Percentiles rank a stretch among this genome's conserved stretches.
Conservation (phyloP, 2,797 vertebrate genomes). For the Tangara arthus region DNA sequence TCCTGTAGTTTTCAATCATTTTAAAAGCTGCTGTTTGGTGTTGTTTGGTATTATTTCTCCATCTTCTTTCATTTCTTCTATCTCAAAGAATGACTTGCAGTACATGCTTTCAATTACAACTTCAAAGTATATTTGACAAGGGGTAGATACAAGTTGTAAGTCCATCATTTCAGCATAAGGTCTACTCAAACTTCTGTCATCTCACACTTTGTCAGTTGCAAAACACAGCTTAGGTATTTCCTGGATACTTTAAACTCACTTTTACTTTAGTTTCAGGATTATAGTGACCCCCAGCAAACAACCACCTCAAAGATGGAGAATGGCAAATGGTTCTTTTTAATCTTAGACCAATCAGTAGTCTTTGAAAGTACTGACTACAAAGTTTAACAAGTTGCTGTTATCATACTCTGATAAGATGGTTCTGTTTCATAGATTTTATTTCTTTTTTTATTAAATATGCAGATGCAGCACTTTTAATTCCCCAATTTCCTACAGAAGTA, state of each 20-base stretch:
- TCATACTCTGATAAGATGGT: background rate
- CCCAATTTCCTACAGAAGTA: background rate
- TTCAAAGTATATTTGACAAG: background rate
- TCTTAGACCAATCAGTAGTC: background rate
- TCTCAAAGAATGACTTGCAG: background rate
- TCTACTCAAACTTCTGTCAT: background rate
- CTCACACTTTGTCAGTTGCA: background rate
- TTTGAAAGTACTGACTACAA: background rate
- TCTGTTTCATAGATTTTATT: background rate
- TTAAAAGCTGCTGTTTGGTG: background rate
- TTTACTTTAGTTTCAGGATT: background rate
- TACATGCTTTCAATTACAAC: background rate
- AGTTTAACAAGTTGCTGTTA: background rate
- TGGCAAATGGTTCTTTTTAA: background rate
- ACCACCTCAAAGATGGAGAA: background rate
- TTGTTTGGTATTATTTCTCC: background rate
- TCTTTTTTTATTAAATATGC: background rate
- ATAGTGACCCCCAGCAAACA: background rate
- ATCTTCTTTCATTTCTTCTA: background rate
- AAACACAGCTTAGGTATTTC: background rate
- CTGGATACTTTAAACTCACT: background rate
- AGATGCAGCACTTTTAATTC: background rate
- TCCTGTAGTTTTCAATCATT: background rate
- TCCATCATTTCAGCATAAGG: background rate
- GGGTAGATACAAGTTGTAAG: background rate